Conservation (phyloP, 2,797 vertebrate species). For the Muscicapa comitata region DNA sequence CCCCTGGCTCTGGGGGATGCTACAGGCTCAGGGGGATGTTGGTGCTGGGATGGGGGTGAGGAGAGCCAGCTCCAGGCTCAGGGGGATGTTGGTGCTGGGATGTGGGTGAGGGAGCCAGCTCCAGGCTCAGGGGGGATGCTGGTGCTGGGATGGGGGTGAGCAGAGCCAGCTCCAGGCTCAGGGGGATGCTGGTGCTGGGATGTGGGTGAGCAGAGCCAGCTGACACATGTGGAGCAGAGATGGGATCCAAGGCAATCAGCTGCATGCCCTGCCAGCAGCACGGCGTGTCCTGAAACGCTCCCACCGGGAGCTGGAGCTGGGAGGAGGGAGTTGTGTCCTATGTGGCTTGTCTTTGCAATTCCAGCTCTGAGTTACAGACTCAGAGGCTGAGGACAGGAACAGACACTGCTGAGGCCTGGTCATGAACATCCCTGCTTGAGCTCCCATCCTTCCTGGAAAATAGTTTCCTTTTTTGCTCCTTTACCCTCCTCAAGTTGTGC, state of each 20-base stretch:
- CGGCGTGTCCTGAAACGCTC: background rate
- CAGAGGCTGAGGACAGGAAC: background rate
- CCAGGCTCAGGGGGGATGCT: no score
- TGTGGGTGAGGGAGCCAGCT: no score
- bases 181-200: background rate
- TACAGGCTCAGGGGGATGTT: rapidly evolving
- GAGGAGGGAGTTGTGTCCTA: background rate
- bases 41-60: rapidly evolving
- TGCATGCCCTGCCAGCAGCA: background rate
- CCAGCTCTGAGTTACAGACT: background rate
- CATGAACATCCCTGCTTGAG: background rate
- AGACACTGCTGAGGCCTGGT: background rate
- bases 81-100: no score
- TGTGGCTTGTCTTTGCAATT: background rate
- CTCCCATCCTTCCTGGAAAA: background rate
- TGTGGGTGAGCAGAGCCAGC: background rate
- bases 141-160: no score
- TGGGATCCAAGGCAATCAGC: background rate
- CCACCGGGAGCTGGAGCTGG: background rate
- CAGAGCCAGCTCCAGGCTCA: no score
- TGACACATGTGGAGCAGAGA: background rate
- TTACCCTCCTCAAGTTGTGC: background rate
- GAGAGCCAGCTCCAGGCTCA: background rate
- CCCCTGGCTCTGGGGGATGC: background rate
- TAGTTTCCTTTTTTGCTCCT: background rate